These are phyloP conservation scores for Drosophila persimilis DNA, from an alignment of 1,140 invertebrate species.

Conservation along the genomic window DNA sequence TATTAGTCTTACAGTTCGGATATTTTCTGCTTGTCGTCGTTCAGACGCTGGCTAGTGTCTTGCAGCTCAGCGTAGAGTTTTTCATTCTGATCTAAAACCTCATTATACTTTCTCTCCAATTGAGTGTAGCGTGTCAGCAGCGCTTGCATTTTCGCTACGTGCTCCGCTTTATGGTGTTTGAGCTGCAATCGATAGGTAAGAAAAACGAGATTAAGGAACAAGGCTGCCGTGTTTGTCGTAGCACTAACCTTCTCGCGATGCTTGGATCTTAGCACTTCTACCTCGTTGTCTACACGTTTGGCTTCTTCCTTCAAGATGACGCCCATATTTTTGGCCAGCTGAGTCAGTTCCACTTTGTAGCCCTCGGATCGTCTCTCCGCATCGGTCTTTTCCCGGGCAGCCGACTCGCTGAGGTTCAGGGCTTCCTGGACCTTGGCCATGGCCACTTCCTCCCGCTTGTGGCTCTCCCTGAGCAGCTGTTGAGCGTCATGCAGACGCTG, in stretches of 20 bases:
- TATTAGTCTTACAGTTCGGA: slow-evolving; percentile 26
- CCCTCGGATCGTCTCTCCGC: slow-evolving; percentile 65
- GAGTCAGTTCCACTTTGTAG: slow-evolving; percentile 63
- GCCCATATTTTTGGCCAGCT: slow-evolving; percentile 65
- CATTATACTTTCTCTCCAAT: slow-evolving; percentile 58
- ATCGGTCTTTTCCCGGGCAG: slow-evolving; percentile 83
- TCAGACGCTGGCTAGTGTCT: slow-evolving; percentile 30
- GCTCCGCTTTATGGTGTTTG: slow-evolving; percentile 1
- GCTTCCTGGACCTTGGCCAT: slow-evolving; percentile 83
- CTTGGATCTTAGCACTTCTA: slow-evolving; percentile 85
- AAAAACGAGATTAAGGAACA: too few relatives aligned
- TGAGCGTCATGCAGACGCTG: slow-evolving; percentile 30
- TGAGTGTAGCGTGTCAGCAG: slow-evolving; percentile 55
- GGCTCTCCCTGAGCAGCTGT: slow-evolving; percentile 38
- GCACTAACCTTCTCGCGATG: slow-evolving; percentile 83
- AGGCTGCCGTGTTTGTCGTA: too few relatives aligned
- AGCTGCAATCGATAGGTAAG: slow-evolving; percentile 24
- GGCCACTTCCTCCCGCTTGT: slow-evolving; percentile 44
- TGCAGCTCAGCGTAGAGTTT: slow-evolving; percentile 55
- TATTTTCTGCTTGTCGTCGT: slow-evolving; percentile 8
- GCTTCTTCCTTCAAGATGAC: slow-evolving; percentile 86
- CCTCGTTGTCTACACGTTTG: slow-evolving; percentile 85
- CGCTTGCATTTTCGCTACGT: slow-evolving; percentile 27
- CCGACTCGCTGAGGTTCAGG: slow-evolving; percentile 84
- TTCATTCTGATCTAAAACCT: slow-evolving; percentile 41